phyloP scores from a whole-genome alignment of 1,140 invertebrate species.

The Musca domestica region DNA sequence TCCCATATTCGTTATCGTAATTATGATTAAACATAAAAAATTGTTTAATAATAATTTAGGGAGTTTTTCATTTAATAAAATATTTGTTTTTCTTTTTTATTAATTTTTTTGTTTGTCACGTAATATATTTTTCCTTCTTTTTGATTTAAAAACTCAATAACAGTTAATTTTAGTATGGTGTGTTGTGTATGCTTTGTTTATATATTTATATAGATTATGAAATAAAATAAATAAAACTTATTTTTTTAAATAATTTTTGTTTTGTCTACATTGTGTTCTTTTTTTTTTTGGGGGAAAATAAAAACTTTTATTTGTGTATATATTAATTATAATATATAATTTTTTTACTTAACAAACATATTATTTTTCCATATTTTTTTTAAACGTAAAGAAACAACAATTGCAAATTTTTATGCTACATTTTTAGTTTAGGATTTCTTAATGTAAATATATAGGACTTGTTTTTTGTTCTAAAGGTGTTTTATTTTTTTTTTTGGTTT shows the following conservation, averaged over 20 bases:
- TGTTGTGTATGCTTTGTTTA: no score
- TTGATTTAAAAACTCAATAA: conserved; percentile 19
- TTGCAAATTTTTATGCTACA: no score
- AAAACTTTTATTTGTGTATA: no score
- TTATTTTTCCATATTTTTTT: no score
- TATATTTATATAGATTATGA: no score
- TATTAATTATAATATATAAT: no score
- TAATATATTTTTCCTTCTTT: conserved; percentile 1
- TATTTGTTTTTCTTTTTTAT: neutral
- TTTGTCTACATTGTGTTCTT: no score
- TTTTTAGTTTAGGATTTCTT: neutral
- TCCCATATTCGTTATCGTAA: neutral
- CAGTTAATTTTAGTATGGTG: conserved; percentile 11
- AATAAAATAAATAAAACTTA: conserved; percentile 17
- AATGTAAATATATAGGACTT: conserved; percentile 10
- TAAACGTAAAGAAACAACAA: no score
- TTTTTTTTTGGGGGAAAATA: no score
- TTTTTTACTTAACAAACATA: no score
- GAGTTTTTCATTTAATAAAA: neutral
- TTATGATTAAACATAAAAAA: conserved; percentile 10
- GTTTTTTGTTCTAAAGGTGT: neutral
- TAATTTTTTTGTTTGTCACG: neutral
- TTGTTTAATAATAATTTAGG: conserved; percentile 16
- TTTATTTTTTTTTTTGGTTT: conserved; percentile 8
- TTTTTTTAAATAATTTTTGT: neutral